Conservation (phyloP, 2,797 vertebrate genomes). For the Psittacula echo region DNA sequence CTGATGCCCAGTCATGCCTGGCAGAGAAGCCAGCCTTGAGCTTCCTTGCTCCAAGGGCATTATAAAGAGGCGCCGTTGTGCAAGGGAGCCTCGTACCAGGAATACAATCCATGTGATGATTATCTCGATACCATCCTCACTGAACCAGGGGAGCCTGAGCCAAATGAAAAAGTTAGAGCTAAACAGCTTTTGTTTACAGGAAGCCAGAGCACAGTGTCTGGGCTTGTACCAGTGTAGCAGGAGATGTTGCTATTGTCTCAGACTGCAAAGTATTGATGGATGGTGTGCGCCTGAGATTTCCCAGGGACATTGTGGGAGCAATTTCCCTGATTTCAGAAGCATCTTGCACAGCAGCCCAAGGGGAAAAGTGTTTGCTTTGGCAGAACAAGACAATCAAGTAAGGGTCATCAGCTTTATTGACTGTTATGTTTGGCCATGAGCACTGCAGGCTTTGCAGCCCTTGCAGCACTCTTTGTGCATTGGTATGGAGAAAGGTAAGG, state of each 20-base stretch:
- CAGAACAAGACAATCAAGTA: background rate
- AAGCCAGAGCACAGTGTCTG: constrained; percentile 57
- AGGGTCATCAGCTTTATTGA: constrained; percentile 36
- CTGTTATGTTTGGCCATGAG: constrained; percentile 8
- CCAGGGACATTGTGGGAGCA: background rate
- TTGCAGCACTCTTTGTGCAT: background rate
- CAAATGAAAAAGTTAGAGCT: constrained; percentile 52
- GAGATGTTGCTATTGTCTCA: constrained; percentile 57
- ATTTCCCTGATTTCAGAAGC: constrained; percentile 3
- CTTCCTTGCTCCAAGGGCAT: constrained; percentile 57
- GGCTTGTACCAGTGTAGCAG: constrained; percentile 61
- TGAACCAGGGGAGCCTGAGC: constrained; percentile 39
- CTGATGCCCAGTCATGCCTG: background rate
- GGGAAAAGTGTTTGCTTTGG: constrained; percentile 5
- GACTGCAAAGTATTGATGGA: constrained; percentile 42
- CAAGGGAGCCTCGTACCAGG: background rate
- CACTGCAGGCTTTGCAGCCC: background rate
- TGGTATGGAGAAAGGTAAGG: background rate
- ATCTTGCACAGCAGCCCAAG: background rate
- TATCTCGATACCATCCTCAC: constrained; percentile 49
- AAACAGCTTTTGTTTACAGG: constrained; percentile 70
- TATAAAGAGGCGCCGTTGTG: constrained; percentile 54
- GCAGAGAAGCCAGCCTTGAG: background rate
- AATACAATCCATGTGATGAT: constrained; percentile 36
- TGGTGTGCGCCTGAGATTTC: constrained; percentile 50